phyloP scores from a whole-genome alignment of 2,113 vertebrate species.

The Oenanthe melanoleuca region DNA sequence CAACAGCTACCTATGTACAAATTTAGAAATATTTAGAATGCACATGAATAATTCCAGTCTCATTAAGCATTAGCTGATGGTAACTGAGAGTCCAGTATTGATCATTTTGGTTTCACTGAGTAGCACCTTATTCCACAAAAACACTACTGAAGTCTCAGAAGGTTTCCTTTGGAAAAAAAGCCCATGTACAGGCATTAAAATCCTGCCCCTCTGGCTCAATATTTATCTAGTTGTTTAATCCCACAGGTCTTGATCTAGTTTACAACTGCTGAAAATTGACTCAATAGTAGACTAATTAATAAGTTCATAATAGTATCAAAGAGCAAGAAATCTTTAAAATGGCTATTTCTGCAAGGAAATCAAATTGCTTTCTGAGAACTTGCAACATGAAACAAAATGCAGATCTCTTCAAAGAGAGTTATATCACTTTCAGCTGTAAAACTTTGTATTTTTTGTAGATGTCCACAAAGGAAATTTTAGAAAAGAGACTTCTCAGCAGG shows the following conservation, averaged over 20 bases:
- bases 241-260: constrained; percentile 51
- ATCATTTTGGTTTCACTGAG: constrained; percentile 1
- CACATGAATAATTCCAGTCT: constrained; percentile 14
- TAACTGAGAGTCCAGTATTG: constrained; percentile 7
- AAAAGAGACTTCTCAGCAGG: background rate
- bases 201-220: background rate
- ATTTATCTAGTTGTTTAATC: constrained; percentile 49
- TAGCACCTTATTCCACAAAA: background rate
- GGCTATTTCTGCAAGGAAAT: constrained; percentile 54
- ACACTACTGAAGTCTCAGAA: background rate
- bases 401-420: constrained; percentile 16
- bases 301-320: constrained; percentile 68
- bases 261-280: constrained; percentile 39
- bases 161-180: background rate
- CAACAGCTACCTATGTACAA: background rate
- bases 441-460: background rate
- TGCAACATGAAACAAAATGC: constrained; percentile 44
- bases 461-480: background rate
- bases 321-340: constrained; percentile 62
- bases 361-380: constrained; percentile 37
- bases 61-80: background rate
- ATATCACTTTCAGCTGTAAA: background rate
- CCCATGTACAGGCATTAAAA: background rate
- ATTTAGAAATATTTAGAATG: background rate
- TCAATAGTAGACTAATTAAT: constrained; percentile 53